Conservation (phyloP, 2,888 invertebrate genomes). For the Mystacides longicornis region DNA sequence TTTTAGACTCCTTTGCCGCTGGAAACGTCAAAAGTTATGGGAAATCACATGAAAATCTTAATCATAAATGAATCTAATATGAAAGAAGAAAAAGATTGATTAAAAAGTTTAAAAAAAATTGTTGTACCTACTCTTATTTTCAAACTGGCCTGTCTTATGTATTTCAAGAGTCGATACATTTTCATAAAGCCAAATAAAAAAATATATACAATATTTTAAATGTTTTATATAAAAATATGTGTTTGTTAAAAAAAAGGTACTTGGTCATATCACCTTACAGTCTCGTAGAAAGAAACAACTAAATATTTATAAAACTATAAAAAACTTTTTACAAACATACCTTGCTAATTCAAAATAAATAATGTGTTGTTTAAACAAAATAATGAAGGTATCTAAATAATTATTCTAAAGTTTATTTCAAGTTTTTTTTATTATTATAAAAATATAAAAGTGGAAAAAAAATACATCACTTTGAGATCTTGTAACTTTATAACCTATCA, state of each 20-base stretch:
- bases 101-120: too few species aligned
- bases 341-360: not conserved
- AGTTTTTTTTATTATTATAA: not conserved
- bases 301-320: not conserved
- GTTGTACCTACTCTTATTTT: not conserved
- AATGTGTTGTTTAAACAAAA: too few species aligned
- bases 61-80: too few species aligned
- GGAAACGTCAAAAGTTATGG: too few species aligned
- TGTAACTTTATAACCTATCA: conserved; percentile 7
- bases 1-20: too few species aligned
- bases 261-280: conserved; percentile 17
- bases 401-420: not conserved
- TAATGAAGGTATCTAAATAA: too few species aligned
- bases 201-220: not conserved
- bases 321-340: not conserved
- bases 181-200: not conserved
- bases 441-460: conserved; percentile 11
- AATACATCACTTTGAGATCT: conserved; percentile 19
- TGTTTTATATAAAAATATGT: conserved; percentile 2
- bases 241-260: conserved; percentile 18
- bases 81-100: too few species aligned
- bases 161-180: not conserved
- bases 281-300: not conserved
- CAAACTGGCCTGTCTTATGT: not conserved
- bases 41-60: too few species aligned